Conservation (phyloP, 2,888 invertebrate species). For the Diarsia dahlii region DNA sequence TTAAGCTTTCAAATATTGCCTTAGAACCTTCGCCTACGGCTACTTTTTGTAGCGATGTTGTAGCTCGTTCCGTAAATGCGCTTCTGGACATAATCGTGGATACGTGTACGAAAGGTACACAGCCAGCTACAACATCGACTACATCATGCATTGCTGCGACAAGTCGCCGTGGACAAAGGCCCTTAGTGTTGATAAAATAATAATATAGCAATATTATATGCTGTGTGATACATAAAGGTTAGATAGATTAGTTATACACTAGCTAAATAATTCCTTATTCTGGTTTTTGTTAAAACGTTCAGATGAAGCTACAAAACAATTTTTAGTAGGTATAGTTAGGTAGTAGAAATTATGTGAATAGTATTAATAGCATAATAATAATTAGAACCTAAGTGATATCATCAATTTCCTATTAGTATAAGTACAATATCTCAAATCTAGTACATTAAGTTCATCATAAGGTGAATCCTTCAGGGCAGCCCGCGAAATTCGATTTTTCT, state of each 20-base stretch:
- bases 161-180: not conserved
- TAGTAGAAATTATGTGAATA: not conserved
- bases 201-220: not conserved
- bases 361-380: not conserved
- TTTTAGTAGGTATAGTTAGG: not conserved
- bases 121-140: not conserved
- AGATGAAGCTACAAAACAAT: constrained; percentile 13
- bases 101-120: not conserved
- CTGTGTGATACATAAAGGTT: not conserved
- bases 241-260: too few species aligned
- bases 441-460: not conserved
- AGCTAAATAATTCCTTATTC: constrained; percentile 11
- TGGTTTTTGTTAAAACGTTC: not conserved
- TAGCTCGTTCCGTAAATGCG: not conserved
- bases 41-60: not conserved
- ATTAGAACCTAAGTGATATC: not conserved
- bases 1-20: not conserved
- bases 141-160: not conserved
- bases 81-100: too few species aligned
- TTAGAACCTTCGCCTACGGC: not conserved
- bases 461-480: too few species aligned
- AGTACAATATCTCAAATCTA: constrained; percentile 20
- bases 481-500: too few species aligned
- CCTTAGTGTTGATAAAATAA: not conserved
- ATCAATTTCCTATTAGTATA: constrained; percentile 37